phyloP scores from a whole-genome alignment of 1,140 invertebrate genomes.

The Drosophila gunungcola region DNA sequence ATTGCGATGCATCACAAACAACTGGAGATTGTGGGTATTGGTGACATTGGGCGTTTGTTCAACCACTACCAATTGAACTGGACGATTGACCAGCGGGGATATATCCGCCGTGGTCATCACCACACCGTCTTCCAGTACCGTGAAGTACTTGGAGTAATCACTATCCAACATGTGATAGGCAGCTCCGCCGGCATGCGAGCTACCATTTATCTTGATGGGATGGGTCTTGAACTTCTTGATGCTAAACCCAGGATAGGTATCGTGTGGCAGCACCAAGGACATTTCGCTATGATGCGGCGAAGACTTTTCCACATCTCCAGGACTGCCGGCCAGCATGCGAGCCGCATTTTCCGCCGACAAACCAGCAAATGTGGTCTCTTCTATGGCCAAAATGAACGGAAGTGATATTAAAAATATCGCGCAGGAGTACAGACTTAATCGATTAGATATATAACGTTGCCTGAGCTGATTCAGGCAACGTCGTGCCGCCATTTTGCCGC shows the following conservation, averaged over 20 bases:
- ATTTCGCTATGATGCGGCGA: conserved; percentile 66
- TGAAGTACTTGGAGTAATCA: conserved; percentile 92
- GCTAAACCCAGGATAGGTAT: conserved; percentile 93
- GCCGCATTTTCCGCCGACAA: conserved; percentile 76
- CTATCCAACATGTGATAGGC: conserved; percentile 87
- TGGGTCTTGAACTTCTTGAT: conserved; percentile 89
- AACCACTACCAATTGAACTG: conserved; percentile 91
- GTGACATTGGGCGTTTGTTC: conserved; percentile 92
- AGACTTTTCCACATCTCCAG: conserved; percentile 46
- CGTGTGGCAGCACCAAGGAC: conserved; percentile 89
- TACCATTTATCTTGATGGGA: conserved; percentile 52
- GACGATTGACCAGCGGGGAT: conserved; percentile 91
- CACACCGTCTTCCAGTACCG: conserved; percentile 93
- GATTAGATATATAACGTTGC: conserved; percentile 44
- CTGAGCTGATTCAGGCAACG: conserved; percentile 63
- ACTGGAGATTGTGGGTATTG: conserved; percentile 91
- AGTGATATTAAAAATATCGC: conserved; percentile 36
- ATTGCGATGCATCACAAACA: conserved; percentile 92
- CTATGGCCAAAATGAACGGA: conserved; percentile 16
- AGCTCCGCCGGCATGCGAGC: conserved; percentile 13
- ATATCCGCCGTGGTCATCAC: conserved; percentile 95
- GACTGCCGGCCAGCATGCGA: conserved; percentile 76
- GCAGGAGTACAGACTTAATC: conserved; percentile 46
- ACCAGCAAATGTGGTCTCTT: conserved; percentile 56
- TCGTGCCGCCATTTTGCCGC: conserved; percentile 72